Percentiles rank a stretch among this genome's conserved stretches.
phyloP scores from a whole-genome alignment of 2,113 vertebrate species.

The Poeciliopsis retropinna region DNA sequence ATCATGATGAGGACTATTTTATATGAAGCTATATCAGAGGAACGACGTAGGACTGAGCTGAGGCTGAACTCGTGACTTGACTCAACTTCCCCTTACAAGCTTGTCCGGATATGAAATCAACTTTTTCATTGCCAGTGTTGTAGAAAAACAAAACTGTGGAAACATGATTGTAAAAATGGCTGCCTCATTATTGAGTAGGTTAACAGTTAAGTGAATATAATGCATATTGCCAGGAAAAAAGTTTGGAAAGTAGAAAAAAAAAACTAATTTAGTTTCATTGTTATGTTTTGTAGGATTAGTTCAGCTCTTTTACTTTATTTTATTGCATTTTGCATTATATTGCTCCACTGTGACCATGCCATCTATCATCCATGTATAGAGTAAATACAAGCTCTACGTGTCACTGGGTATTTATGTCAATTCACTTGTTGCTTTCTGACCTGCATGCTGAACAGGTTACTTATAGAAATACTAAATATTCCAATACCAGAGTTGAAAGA shows the following conservation, averaged over 20 bases:
- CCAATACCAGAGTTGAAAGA: background rate
- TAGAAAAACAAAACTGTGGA: background rate
- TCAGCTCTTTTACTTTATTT: constrained; percentile 44
- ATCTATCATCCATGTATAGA: too few relatives aligned
- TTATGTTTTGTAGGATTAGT: constrained; percentile 49
- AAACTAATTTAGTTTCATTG: constrained; percentile 46
- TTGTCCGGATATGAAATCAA: background rate
- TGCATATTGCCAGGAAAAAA: background rate
- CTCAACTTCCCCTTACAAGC: background rate
- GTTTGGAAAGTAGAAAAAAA: background rate
- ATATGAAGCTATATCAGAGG: background rate
- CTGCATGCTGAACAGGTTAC: background rate
- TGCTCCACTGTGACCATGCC: constrained; percentile 17
- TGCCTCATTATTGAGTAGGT: background rate
- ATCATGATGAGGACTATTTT: constrained; percentile 5
- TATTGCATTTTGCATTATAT: constrained; percentile 51
- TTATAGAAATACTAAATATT: background rate
- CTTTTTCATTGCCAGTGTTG: background rate
- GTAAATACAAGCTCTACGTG: background rate
- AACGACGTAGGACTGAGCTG: background rate
- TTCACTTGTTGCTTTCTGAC: background rate
- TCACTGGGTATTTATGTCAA: background rate
- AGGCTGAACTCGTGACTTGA: background rate
- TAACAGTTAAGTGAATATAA: background rate
- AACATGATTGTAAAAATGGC: background rate